Evolutionary conservation across 2,888 invertebrate genomes (phyloP), one percentile per base, ranked within the genome.

Genomic region (Mythimna lalbum): DNA sequence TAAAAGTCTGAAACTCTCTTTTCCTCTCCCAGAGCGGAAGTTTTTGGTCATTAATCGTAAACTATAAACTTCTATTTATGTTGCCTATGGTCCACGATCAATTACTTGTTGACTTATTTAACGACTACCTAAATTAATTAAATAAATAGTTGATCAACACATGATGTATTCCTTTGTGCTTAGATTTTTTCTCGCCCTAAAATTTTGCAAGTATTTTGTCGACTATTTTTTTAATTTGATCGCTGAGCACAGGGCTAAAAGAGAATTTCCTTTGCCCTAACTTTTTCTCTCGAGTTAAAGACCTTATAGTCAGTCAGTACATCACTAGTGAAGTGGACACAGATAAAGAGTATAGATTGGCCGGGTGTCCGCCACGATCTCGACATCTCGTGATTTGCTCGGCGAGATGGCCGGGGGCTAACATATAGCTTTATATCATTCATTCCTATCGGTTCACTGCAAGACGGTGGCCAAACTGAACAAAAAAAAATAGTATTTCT

Each of bases 271-370:
- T 19, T 43, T 1, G 43, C 14, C 4, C 7, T 53, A 17, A 53
- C 14, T 9, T 21, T 56, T n/a, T 47, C 6, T n/a, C 7, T 43
- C 33, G 39, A 43, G 1, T 49, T 43, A 43, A 31, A 4, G 33
- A 14, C 21, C 14, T 64, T 36, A 50, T 23, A 27, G 2, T 33
- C 19, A 7, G 0, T 21, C 19, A 31, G 52, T 33, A 57, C 77
- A 56, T 61, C 63, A 61, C 77, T 81, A 80, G 23, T 27, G 47
- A 49, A 64, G 23, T 76, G 60, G 65, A 74, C 60, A 80, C 83
- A 66, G 73, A 90, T 91, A 80, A 84, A 86, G 84, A 88, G 88
- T 90, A 89, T 84, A 91, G 90, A 91, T 91, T 87, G 75, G 67
- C 67, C 69, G 73, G 67, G 81, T 82, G 84, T 78, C 79, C 76